phyloP scores from a whole-genome alignment of 2,888 invertebrate species.

The Spodoptera picta region DNA sequence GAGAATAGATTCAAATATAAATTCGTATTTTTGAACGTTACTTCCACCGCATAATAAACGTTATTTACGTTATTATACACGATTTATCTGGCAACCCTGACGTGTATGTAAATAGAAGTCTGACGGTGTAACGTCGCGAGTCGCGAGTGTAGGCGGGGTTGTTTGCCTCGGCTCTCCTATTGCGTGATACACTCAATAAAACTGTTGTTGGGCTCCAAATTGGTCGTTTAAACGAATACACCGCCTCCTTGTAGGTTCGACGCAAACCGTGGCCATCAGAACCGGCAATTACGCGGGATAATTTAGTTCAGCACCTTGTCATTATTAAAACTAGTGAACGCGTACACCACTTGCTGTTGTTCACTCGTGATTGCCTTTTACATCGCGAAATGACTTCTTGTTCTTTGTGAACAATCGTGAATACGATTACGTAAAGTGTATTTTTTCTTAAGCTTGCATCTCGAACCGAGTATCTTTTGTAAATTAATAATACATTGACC shows the following conservation, averaged over 20 bases:
- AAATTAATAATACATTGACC: constrained; percentile 32
- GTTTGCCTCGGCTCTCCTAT: constrained; percentile 84
- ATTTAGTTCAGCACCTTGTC: constrained; percentile 51
- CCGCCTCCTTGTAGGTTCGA: constrained; percentile 62
- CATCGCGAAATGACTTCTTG: constrained; percentile 17
- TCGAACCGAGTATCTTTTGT: constrained; percentile 1
- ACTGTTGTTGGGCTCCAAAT: constrained; percentile 78
- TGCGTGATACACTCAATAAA: constrained; percentile 84
- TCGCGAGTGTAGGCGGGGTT: constrained; percentile 78
- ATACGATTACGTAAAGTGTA: constrained; percentile 10
- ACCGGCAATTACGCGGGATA: constrained; percentile 50
- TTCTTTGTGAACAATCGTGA: constrained; percentile 15
- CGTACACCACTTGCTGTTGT: constrained; percentile 20
- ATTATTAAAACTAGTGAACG: constrained; percentile 40
- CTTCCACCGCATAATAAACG: constrained; percentile 31
- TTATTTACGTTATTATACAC: constrained; percentile 39
- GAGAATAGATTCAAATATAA: constrained; percentile 34
- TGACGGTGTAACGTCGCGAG: constrained; percentile 62
- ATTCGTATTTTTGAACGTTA: constrained; percentile 36
- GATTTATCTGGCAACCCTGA: constrained; percentile 55
- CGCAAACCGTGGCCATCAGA: constrained; percentile 50
- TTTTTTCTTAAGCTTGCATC: constrained; percentile 9
- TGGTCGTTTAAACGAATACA: constrained; percentile 70
- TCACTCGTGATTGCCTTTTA: constrained; percentile 26
- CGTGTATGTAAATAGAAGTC: constrained; percentile 69